Evolutionary conservation across 2,888 invertebrate genomes (phyloP), one percentile per base, ranked within the genome.

Genomic region (Acanthopleura granulata): DNA sequence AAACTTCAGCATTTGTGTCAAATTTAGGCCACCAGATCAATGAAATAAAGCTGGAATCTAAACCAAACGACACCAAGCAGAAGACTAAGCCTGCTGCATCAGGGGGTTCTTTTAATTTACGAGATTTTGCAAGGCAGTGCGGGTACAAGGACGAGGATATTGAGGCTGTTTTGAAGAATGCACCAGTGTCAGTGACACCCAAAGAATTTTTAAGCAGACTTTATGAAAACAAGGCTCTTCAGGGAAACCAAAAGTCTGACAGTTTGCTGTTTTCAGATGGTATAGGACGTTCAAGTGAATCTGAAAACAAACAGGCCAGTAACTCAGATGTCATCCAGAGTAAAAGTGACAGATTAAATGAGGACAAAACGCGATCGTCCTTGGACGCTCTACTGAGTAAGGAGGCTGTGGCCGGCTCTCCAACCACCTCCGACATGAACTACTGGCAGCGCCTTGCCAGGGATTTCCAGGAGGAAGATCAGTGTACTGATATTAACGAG

Each of bases 381-480:
- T 49, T 40, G 18, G 18, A 49, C 1, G 49, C 14, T n/a, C 9
- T 22, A 22, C 15, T 16, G 15, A 71, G 49, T 49, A 22, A 18
- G 18, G 25, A 22, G 9, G 25, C 9, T 16, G 30, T 27, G 16
- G 50, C n/a, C 6, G 50, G 40, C 14, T 18, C n/a, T 16, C 50
- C 71, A 4, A 4, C 40, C 1, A 27, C 9, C 9, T 25, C 30
- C 4, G 40, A 40, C 40, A 4, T 25, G 3, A 25, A 14, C 25
- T 71, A 71, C 25, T 71, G 71, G 71, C 71, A 82, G 51, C 77
- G 75, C 40, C 73, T 85, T 14, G n/a, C 80, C 0, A 74, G 74
- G 51, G 83, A 85, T 74, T 81, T 82, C 72, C 69, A 77, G 14
- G 81, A 84, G 49, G 84, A 85, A 76, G 75, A 79, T 73, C 79